A percentile compares a stretch with the other conserved stretches of the same genome.
These are phyloP conservation scores for Epistrophe eligans DNA, from an alignment of 2,888 invertebrate genomes.

Conservation along the genomic window DNA sequence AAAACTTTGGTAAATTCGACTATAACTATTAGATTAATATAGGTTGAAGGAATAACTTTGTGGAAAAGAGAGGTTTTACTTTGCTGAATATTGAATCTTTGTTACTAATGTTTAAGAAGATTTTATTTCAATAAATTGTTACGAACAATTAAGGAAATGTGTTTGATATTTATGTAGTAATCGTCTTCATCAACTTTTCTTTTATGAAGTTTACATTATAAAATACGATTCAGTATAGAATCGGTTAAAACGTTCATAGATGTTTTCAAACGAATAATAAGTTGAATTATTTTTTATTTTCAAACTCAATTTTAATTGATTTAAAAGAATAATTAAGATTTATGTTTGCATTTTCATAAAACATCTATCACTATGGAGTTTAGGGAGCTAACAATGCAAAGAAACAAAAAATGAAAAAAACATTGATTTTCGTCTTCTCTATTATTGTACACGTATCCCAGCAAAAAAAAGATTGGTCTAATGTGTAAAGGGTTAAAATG, in stretches of 20 bases:
- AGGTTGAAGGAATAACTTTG: neutral
- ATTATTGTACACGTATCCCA: neutral
- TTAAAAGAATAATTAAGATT: too few species aligned
- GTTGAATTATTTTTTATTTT: too few species aligned
- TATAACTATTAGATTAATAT: constrained; percentile 60
- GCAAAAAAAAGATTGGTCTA: neutral
- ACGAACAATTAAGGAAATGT: constrained; percentile 1
- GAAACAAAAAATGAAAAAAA: neutral
- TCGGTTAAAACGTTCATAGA: too few species aligned
- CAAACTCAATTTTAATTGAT: too few species aligned
- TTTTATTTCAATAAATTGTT: constrained; percentile 48
- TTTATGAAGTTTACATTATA: too few species aligned
- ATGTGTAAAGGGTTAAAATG: constrained; percentile 14
- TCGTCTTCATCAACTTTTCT: too few species aligned
- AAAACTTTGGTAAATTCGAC: constrained; percentile 80
- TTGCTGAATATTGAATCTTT: neutral
- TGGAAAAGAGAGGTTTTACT: neutral
- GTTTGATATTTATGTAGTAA: too few species aligned
- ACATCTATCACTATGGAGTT: neutral
- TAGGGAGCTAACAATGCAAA: constrained; percentile 11
- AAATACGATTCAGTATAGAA: too few species aligned
- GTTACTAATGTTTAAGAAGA: neutral
- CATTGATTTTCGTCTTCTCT: constrained; percentile 2
- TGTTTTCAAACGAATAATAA: too few species aligned
- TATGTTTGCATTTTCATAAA: too few species aligned